Conservation (phyloP, 2,888 invertebrate species). For the Eudemis profundana region DNA sequence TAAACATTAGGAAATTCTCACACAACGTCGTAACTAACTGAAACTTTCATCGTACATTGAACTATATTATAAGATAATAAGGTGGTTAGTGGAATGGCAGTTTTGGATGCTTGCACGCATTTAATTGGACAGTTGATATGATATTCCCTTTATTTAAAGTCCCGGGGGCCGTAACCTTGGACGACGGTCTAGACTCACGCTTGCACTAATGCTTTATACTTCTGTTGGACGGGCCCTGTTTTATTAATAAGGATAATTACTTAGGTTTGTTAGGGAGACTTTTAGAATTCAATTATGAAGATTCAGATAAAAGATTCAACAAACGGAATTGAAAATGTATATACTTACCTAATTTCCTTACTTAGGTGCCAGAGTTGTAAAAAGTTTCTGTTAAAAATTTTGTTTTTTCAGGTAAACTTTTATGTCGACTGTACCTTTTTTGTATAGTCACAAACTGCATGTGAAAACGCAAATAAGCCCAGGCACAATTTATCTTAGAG, state of each 20-base stretch:
- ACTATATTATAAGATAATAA: background rate
- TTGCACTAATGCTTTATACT: conserved; percentile 42
- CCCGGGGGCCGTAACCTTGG: conserved; percentile 43
- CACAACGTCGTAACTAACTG: conserved; percentile 3
- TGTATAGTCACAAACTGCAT: too few species aligned
- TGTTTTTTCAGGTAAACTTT: too few species aligned
- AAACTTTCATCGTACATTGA: background rate
- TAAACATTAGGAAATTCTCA: background rate
- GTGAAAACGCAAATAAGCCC: too few species aligned
- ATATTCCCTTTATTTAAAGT: conserved; percentile 41
- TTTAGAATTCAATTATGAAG: too few species aligned
- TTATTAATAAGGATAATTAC: conserved; percentile 14
- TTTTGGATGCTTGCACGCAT: background rate
- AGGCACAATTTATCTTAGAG: too few species aligned
- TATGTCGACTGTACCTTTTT: too few species aligned
- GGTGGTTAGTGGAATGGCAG: background rate
- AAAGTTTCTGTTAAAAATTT: too few species aligned
- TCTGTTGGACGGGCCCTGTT: conserved; percentile 8
- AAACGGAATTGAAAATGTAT: too few species aligned
- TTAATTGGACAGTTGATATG: conserved; percentile 38
- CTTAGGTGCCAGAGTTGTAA: too few species aligned
- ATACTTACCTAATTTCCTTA: too few species aligned
- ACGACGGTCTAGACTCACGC: conserved; percentile 44
- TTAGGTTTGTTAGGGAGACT: conserved; percentile 6
- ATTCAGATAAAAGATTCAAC: too few species aligned